These are phyloP conservation scores for Pogonomyrmex barbatus DNA, from an alignment of 1,140 invertebrate genomes.

Conservation along the genomic window DNA sequence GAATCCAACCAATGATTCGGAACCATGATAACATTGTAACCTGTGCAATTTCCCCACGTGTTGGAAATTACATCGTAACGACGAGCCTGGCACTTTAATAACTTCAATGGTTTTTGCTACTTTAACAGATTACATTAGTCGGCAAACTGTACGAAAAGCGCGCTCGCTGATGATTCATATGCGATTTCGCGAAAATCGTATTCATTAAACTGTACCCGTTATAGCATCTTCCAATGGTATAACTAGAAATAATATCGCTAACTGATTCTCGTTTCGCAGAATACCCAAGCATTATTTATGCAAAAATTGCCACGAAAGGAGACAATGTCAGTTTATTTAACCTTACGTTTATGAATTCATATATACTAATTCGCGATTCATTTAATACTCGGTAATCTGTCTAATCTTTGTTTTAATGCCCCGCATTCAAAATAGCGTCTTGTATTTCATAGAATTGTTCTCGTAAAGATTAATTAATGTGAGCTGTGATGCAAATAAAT, in stretches of 20 bases:
- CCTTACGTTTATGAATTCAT: neutral
- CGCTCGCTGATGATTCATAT: neutral
- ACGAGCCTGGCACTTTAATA: conserved; percentile 44
- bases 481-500: conserved; percentile 21
- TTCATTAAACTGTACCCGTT: conserved; percentile 19
- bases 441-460: neutral
- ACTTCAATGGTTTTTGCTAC: conserved; percentile 50
- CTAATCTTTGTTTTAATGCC: conserved; percentile 29
- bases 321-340: conserved; percentile 46
- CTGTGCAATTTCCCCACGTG: conserved; percentile 28
- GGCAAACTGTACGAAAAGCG: conserved; percentile 15
- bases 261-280: neutral
- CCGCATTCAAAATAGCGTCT: neutral
- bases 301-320: conserved; percentile 12
- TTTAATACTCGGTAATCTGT: conserved; percentile 31
- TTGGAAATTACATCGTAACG: conserved; percentile 41
- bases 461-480: conserved; percentile 35
- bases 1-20: conserved; percentile 45
- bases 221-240: neutral
- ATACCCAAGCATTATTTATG: conserved; percentile 24
- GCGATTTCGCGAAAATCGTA: conserved; percentile 30
- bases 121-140: conserved; percentile 33
- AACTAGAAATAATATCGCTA: conserved; percentile 5
- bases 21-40: conserved; percentile 44
- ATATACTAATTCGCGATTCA: conserved; percentile 44